These are phyloP conservation scores for Drosophila subsilvestris DNA, from an alignment of 2,888 invertebrate genomes.

Conservation along the genomic window DNA sequence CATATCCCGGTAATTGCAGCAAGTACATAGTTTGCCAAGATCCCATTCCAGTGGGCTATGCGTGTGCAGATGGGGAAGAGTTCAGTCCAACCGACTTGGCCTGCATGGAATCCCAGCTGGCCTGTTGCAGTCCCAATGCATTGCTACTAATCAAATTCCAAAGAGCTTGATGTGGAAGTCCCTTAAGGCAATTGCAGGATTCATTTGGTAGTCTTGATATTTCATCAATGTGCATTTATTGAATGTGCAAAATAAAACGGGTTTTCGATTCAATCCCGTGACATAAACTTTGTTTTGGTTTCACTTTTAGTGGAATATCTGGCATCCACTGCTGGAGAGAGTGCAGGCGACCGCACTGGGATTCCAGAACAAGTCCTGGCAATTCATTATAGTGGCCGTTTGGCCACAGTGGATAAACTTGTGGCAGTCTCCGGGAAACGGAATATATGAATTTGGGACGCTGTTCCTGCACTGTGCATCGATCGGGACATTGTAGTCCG, in stretches of 20 bases:
- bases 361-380: slow-evolving; percentile 73
- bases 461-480: slow-evolving; percentile 34
- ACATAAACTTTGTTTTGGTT: not conserved
- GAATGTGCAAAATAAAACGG: not conserved
- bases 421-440: slow-evolving; percentile 76
- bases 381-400: slow-evolving; percentile 53
- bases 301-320: not conserved
- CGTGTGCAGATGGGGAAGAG: slow-evolving; percentile 85
- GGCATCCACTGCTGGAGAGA: slow-evolving; percentile 28
- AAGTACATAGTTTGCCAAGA: slow-evolving; percentile 66
- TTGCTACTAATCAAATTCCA: not conserved
- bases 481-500: slow-evolving; percentile 6
- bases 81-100: slow-evolving; percentile 66
- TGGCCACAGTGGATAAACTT: slow-evolving; percentile 79
- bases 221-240: slow-evolving; percentile 14
- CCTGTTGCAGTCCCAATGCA: slow-evolving; percentile 53
- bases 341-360: slow-evolving; percentile 53
- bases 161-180: not conserved
- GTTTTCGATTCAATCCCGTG: not conserved
- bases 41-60: slow-evolving; percentile 84
- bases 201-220: slow-evolving; percentile 1
- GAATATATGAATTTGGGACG: slow-evolving; percentile 38
- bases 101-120: slow-evolving; percentile 66
- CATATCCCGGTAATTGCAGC: slow-evolving; percentile 57
- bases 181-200: not conserved